Evolutionary conservation across 2,797 vertebrate genomes (phyloP), one percentile per base, ranked within the genome.

Genomic region (Siniperca undulata): DNA sequence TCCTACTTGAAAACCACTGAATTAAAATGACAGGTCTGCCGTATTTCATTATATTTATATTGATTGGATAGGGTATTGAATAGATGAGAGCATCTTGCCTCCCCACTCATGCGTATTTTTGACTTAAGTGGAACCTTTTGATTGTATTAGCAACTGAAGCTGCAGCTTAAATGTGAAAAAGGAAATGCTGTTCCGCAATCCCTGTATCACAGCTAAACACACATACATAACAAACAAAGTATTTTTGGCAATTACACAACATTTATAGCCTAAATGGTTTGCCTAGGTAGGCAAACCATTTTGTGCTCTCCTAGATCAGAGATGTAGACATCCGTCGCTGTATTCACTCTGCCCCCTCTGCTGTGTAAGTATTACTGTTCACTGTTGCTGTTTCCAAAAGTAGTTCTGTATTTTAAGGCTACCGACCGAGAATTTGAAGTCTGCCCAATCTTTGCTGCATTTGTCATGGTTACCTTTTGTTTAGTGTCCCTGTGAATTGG

Each of bases 381-480:
- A 20, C n/a, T 61, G n/a, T 66, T 64, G 19, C 74, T 40, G 22
- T 80, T 81, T 69, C 52, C 55, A 38, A 17, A 70, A 40, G 1
- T 24, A 11, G n/a, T 17, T 66, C 55, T 75, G 6, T 71, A 22
- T 74, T 73, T 79, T 62, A 77, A 80, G 65, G 22, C 42, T 61
- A 44, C 20, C 2, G 42, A 5, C 59, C 1, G 53, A 36, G 42
- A 50, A 73, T 66, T 24, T 36, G 19, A 68, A 42, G 30, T 36
- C 12, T 44, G 44, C 7, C 5, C 36, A 66, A 59, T 27, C 65
- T 70, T 30, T 56, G 62, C 67, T 5, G 17, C 22, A 2, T 46
- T 55, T 27, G 77, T 78, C 20, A 2, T 61, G 66, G 66, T 70
- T 82, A 74, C 74, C 67, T 89, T 89, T 89, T 68, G 82, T 86